Evolutionary conservation across 1,140 invertebrate genomes (phyloP), one percentile per base, ranked within the genome.

Genomic region (Colletes gigas): DNA sequence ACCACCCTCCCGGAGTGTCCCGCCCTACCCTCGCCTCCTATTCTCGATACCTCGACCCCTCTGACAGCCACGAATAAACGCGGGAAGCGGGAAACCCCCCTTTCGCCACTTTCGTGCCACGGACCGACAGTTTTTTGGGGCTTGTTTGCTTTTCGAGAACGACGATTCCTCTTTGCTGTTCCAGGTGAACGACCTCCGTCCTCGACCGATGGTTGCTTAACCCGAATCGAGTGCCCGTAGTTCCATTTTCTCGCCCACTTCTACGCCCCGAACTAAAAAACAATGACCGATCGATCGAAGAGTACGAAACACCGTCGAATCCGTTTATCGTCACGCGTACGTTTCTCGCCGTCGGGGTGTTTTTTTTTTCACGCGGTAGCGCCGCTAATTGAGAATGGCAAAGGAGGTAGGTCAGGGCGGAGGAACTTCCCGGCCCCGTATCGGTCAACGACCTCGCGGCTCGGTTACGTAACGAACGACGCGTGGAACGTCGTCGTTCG

Each of bases 401-500:
- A 68, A 76, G 78, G 78, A 80, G 87, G 72, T 84, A 84, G 84
- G 86, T 88, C 83, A 88, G 86, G 82, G 75, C 57, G 68, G 83
- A 86, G 76, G 69, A 68, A 88, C 57, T 89, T 85, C 85, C 84
- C 82, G 82, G 83, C 83, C 65, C 78, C 84, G 80, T 89, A 89
- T 89, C 92, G 92, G 92, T 92, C 92, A 92, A 88, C 83, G 90
- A 92, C 89, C 91, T 87, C 89, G 78, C 83, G 69, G 67, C 82
- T 80, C 80, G 78, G 81, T 90, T 90, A 90, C 87, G 88, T 90
- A 91, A 91, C 84, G 75, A 57, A 78, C 81, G 68, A 82, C 78
- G 84, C 84, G 85, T 73, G 84, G 78, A 77, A 81, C 74, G 81
- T 66, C 57, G 71, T 78, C 80, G 83, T 67, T 70, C 78, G 30